These are phyloP conservation scores for Gymnogyps californianus DNA, from an alignment of 2,113 vertebrate species.

Conservation along the genomic window DNA sequence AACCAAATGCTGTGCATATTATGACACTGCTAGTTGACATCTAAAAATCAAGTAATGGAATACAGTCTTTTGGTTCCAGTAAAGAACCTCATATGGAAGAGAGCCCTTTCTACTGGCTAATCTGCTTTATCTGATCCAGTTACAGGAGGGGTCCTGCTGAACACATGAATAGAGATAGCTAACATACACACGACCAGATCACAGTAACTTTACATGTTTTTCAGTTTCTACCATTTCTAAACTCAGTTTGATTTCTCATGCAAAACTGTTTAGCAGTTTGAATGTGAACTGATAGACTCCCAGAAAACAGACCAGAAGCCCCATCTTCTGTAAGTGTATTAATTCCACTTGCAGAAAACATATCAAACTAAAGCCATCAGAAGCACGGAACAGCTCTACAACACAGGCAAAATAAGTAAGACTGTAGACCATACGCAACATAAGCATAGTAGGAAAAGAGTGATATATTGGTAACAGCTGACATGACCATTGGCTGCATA, in stretches of 20 bases:
- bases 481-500: not conserved
- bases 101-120: not conserved
- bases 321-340: not conserved
- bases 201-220: not conserved
- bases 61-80: not conserved
- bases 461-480: not conserved
- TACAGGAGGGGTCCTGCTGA: not conserved
- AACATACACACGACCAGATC: not conserved
- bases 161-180: accelerated
- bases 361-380: not conserved
- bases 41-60: not conserved
- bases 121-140: not conserved
- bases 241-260: not conserved
- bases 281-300: not conserved
- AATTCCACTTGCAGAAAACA: not conserved
- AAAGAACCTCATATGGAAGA: not conserved
- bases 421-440: not conserved
- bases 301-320: not conserved
- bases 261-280: not conserved
- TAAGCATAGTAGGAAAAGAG: not conserved
- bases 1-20: not conserved
- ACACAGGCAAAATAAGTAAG: not conserved
- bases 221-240: not conserved
- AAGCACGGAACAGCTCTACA: not conserved
- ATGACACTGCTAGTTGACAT: not conserved